A percentile compares a stretch with the other conserved stretches of the same genome.
Evolutionary conservation across 2,888 invertebrate species (phyloP).

Genomic region (Apodemia mormo): DNA sequence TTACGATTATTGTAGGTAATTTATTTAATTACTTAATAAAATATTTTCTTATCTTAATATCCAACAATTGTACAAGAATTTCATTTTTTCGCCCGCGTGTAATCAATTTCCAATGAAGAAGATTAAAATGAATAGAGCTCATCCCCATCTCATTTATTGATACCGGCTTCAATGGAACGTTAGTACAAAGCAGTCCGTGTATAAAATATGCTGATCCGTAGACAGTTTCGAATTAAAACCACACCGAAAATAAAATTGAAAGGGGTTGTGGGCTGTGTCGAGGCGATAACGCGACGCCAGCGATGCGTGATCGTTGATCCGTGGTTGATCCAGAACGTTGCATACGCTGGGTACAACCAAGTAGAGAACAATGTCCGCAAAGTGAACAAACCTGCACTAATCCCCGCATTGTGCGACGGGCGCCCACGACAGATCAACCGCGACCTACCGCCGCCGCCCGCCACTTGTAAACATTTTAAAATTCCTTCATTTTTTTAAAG

Average conservation of each 20-base stretch:
- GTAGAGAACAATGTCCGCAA: slow-evolving; percentile 52
- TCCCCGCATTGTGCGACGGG: slow-evolving; percentile 57
- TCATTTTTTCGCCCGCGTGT: background rate
- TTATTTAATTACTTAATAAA: too few species aligned
- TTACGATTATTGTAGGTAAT: too few species aligned
- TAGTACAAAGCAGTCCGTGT: slow-evolving; percentile 51
- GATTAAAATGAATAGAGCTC: slow-evolving; percentile 38
- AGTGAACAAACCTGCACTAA: slow-evolving; percentile 62
- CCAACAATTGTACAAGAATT: background rate
- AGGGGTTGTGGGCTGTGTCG: slow-evolving; percentile 64
- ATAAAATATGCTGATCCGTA: slow-evolving; percentile 75
- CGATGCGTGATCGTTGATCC: slow-evolving; percentile 59
- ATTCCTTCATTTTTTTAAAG: slow-evolving; percentile 10
- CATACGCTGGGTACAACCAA: slow-evolving; percentile 52
- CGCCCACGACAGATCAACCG: slow-evolving; percentile 38
- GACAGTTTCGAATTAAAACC: slow-evolving; percentile 66
- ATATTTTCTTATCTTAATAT: background rate
- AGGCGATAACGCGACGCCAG: slow-evolving; percentile 60
- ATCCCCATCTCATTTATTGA: slow-evolving; percentile 60
- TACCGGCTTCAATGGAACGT: slow-evolving; percentile 60
- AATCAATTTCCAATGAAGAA: slow-evolving; percentile 27
- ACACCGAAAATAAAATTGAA: slow-evolving; percentile 58
- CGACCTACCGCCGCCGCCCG: slow-evolving; percentile 44
- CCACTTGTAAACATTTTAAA: slow-evolving; percentile 12
- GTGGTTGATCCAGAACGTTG: slow-evolving; percentile 40